Evolutionary conservation across 2,797 vertebrate species (phyloP), one percentile per base, ranked within the genome.

Genomic region (Psittacula echo): DNA sequence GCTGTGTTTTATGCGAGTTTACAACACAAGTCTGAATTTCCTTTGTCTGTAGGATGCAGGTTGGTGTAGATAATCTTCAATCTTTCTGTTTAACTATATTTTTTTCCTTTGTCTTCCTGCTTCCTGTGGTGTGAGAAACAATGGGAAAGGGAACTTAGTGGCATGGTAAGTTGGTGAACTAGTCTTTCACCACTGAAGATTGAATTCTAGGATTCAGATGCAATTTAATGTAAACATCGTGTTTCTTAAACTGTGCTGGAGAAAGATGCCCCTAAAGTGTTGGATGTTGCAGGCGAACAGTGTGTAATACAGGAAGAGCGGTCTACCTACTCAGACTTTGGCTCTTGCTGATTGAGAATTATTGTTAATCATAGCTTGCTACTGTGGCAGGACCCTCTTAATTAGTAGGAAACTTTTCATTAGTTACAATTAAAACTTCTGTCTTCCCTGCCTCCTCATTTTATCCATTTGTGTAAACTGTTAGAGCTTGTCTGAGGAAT

Each of bases 81-180:
- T 89, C 78, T 77, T 95, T n/a, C 94, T 0, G 11, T 92, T 95
- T 96, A 96, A 97, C 94, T 95, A 44, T 97, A 95, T 95, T 95
- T 97, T 94, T 95, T 96, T 95, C 87, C 93, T 93, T 97, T 97
- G 93, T 94, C 61, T 97, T 97, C 81, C 95, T 96, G 96, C 96
- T 96, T 97, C 95, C 95, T 97, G 96, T 95, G 96, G 96, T 97
- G 94, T 97, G 95, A 97, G 96, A 97, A 97, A 96, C 95, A 95
- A 94, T 96, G 96, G 96, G 96, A 96, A 88, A 97, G 93, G 96
- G 96, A 97, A 92, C 95, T 97, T 97, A 95, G 94, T 97, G 94
- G 95, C 93, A 96, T 97, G 96, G 96, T 97, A 97, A 97, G 96
- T 97, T 87, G 82, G 94, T 95, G 94, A 92, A 74, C 48, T 83